Evolutionary conservation across 2,797 vertebrate genomes (phyloP).

Genomic region (Helarctos malayanus): DNA sequence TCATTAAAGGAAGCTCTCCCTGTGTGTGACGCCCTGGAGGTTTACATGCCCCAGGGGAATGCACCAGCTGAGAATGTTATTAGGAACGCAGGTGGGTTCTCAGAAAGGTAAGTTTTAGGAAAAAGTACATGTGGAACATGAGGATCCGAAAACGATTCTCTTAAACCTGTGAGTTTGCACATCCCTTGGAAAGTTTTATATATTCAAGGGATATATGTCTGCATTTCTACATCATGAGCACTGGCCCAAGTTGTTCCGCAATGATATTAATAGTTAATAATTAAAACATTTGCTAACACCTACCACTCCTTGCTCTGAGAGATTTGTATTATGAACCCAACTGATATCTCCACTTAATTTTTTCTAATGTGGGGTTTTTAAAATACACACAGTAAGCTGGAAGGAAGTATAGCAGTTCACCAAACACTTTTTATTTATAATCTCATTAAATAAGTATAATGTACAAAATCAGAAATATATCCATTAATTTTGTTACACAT

Average conservation of each 20-base stretch:
- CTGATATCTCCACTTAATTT: neutral
- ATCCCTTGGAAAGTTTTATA: neutral
- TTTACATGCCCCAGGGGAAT: neutral
- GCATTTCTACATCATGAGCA: neutral
- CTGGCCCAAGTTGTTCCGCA: slow-evolving; percentile 22
- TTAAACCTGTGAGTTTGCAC: neutral
- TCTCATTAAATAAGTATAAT: neutral
- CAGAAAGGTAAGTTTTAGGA: neutral
- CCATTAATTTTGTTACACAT: neutral
- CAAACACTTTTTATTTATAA: neutral
- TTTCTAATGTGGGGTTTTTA: neutral
- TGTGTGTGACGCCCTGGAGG: neutral
- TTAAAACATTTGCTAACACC: slow-evolving; percentile 27
- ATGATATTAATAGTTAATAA: slow-evolving; percentile 15
- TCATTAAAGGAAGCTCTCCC: slow-evolving; percentile 46
- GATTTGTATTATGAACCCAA: neutral
- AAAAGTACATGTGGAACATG: neutral
- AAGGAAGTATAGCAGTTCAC: neutral
- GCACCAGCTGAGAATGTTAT: neutral
- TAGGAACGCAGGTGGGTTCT: neutral
- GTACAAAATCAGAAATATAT: slow-evolving; percentile 53
- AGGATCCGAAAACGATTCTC: neutral
- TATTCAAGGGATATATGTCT: neutral
- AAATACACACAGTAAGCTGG: neutral
- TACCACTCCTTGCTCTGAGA: neutral